phyloP scores from a whole-genome alignment of 2,797 vertebrate genomes.

The Poeciliopsis gracilis region DNA sequence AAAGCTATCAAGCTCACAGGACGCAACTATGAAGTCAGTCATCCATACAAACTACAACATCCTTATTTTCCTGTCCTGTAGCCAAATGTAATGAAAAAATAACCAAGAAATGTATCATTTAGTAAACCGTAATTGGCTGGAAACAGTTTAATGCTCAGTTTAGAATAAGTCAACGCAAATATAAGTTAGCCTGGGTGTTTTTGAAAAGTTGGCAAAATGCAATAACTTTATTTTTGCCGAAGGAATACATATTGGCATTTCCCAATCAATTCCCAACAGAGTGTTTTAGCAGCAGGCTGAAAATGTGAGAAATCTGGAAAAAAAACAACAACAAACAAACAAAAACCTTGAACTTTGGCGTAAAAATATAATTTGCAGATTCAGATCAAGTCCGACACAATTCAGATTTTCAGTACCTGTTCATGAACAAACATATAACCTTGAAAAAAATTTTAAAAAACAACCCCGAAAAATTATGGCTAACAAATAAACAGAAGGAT shows the following conservation, averaged over 20 bases:
- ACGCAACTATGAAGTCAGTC: slow-evolving; percentile 71
- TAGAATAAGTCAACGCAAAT: slow-evolving; percentile 21
- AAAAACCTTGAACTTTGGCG: slow-evolving; percentile 43
- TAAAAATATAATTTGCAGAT: slow-evolving; percentile 45
- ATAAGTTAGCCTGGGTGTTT: slow-evolving; percentile 54
- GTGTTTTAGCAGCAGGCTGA: slow-evolving; percentile 54
- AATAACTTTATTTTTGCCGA: background rate
- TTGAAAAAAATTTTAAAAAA: slow-evolving; percentile 17
- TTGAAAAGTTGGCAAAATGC: slow-evolving; percentile 1
- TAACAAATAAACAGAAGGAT: slow-evolving; percentile 68
- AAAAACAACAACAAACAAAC: slow-evolving; percentile 4
- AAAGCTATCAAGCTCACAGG: slow-evolving; percentile 75
- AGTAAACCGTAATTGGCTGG: slow-evolving; percentile 48
- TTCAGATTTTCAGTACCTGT: slow-evolving; percentile 52
- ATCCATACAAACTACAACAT: slow-evolving; percentile 65
- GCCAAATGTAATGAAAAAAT: slow-evolving; percentile 44
- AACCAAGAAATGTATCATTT: slow-evolving; percentile 50
- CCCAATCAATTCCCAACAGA: slow-evolving; percentile 53
- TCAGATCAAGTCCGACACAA: slow-evolving; percentile 28
- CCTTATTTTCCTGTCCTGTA: slow-evolving; percentile 50
- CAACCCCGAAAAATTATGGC: slow-evolving; percentile 45
- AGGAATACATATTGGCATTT: slow-evolving; percentile 33
- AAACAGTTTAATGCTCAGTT: slow-evolving; percentile 53
- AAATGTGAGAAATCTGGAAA: slow-evolving; percentile 46
- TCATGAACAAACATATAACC: slow-evolving; percentile 51